phyloP scores from a whole-genome alignment of 2,797 vertebrate genomes.

The Halcyon chelicuti region DNA sequence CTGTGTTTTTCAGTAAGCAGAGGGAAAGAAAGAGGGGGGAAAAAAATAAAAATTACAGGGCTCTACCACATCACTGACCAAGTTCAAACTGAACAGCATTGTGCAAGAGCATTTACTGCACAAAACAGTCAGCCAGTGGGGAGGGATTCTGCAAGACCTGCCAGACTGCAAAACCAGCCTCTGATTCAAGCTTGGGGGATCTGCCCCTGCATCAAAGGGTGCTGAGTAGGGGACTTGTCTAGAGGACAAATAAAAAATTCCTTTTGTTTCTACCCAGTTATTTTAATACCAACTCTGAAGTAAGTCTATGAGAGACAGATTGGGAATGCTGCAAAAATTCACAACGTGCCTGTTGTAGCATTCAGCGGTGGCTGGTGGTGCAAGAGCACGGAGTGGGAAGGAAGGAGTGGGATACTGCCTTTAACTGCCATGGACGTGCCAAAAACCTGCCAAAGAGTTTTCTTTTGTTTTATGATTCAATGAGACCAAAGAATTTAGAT shows the following conservation, averaged over 20 bases:
- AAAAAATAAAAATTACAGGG: not conserved
- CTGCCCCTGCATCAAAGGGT: not conserved
- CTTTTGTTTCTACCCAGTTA: not conserved
- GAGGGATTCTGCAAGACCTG: not conserved
- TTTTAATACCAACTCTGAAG: not conserved
- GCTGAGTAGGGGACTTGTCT: not conserved
- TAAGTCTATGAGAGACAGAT: not conserved
- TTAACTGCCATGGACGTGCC: not conserved
- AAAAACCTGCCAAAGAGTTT: not conserved
- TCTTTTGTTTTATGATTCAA: not conserved
- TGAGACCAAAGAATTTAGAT: not conserved
- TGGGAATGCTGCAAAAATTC: not conserved
- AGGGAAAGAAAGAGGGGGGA: not conserved
- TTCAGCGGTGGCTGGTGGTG: not conserved
- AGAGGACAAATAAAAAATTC: not conserved
- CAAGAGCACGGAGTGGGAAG: not conserved
- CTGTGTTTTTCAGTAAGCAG: not conserved
- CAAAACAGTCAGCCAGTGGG: not conserved
- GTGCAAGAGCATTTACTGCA: not conserved
- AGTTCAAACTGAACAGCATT: not conserved
- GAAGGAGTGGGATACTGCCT: not conserved
- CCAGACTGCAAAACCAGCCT: not conserved
- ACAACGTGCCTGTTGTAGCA: not conserved
- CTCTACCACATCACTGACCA: not conserved
- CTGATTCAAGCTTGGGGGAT: not conserved